phyloP scores from a whole-genome alignment of 2,113 vertebrate species.

The Mesitornis unicolor region DNA sequence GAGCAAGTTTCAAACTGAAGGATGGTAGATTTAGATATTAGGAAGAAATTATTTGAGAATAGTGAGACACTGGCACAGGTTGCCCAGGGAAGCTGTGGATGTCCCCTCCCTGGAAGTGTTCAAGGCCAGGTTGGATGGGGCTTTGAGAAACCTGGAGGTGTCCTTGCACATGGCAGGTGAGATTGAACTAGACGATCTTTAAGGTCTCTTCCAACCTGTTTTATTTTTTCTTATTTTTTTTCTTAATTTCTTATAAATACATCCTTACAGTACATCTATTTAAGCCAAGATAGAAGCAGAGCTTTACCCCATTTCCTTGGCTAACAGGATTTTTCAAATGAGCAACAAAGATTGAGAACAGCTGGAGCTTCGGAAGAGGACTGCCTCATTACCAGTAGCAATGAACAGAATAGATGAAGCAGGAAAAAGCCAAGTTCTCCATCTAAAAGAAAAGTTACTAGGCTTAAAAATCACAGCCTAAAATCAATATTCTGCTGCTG shows the following conservation, averaged over 20 bases:
- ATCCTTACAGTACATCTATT: not conserved
- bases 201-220: no score
- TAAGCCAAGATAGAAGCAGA: not conserved
- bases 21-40: no score
- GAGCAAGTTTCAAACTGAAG: no score
- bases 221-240: no score
- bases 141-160: no score
- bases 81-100: no score
- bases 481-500: not conserved
- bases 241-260: not conserved
- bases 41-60: no score
- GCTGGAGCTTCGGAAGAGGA: not conserved
- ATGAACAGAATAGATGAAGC: not conserved
- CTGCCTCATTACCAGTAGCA: not conserved
- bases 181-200: no score
- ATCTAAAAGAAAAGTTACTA: not conserved
- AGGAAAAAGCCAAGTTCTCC: not conserved
- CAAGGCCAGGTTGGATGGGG: no score
- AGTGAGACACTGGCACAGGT: no score
- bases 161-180: no score
- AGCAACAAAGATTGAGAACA: not conserved
- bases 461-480: not conserved
- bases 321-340: not conserved
- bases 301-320: not conserved
- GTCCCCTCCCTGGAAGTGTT: no score